Percentiles rank a stretch among this genome's conserved stretches.
Conservation (phyloP, 2,888 invertebrate species). For the Fragum whitleyi region DNA sequence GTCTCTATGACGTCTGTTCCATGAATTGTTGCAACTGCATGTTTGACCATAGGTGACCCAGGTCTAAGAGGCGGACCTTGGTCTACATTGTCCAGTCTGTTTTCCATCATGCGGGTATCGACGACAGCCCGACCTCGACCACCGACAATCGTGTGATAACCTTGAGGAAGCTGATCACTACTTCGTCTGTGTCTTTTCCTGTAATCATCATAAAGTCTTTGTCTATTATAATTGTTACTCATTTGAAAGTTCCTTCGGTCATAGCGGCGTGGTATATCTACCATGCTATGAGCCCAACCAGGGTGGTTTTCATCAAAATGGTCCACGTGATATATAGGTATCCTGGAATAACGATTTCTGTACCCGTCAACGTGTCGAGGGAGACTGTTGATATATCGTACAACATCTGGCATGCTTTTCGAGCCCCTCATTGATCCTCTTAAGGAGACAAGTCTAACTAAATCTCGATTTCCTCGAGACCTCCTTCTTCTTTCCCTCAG, state of each 20-base stretch:
- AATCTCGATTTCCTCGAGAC: constrained; percentile 55
- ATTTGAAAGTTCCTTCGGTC: not conserved
- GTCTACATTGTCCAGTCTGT: not conserved
- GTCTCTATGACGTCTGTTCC: not conserved
- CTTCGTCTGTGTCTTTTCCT: not conserved
- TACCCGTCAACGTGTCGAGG: constrained; percentile 30
- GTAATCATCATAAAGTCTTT: constrained; percentile 4
- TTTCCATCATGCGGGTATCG: constrained; percentile 13
- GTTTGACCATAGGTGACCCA: constrained; percentile 15
- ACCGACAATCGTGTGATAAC: constrained; percentile 55
- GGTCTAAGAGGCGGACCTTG: not conserved
- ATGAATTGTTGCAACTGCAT: constrained; percentile 17
- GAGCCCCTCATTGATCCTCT: constrained; percentile 55
- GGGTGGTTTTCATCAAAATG: constrained; percentile 38
- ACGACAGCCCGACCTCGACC: constrained; percentile 31
- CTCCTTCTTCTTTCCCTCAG: constrained; percentile 25
- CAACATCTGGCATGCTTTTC: constrained; percentile 59
- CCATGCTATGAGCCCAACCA: constrained; percentile 60
- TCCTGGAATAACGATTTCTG: constrained; percentile 31
- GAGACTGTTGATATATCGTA: constrained; percentile 58
- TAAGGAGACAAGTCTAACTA: constrained; percentile 56
- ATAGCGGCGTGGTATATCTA: constrained; percentile 43
- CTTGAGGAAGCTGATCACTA: constrained; percentile 21
- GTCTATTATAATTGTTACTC: not conserved
- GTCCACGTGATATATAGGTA: constrained; percentile 63